These are phyloP conservation scores for Paratilapia polleni DNA, from an alignment of 2,113 vertebrate genomes.

Conservation along the genomic window DNA sequence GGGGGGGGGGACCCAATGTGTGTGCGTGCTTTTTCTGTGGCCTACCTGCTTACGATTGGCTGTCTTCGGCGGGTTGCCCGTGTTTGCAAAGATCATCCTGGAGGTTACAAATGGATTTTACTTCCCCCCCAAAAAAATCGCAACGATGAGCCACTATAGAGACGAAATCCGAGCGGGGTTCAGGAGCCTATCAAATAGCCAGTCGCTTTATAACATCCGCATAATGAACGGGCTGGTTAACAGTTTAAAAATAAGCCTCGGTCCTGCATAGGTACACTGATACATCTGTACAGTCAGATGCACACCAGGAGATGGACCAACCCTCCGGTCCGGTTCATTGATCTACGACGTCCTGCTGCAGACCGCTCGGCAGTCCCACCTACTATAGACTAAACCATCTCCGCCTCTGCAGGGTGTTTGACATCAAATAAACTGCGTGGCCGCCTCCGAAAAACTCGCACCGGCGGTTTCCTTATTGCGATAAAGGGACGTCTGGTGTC, in stretches of 20 bases:
- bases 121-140: constrained; percentile 13
- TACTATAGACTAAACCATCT: constrained; percentile 85
- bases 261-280: constrained; percentile 62
- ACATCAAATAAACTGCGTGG: constrained; percentile 18
- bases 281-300: constrained; percentile 72
- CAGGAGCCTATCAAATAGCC: constrained; percentile 25
- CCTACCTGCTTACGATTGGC: constrained; percentile 92
- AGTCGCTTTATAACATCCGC: constrained; percentile 62
- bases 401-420: constrained; percentile 50
- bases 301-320: constrained; percentile 66
- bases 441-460: not conserved
- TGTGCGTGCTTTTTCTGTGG: constrained; percentile 5
- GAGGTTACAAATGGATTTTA: constrained; percentile 62
- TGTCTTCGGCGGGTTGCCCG: constrained; percentile 87
- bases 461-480: not conserved
- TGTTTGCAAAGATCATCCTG: constrained; percentile 94
- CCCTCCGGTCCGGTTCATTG: constrained; percentile 84
- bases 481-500: not conserved
- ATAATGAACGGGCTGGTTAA: constrained; percentile 51
- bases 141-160: constrained; percentile 49
- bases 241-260: constrained; percentile 33
- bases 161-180: constrained; percentile 49
- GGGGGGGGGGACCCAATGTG: not conserved
- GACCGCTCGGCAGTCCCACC: constrained; percentile 86
- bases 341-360: constrained; percentile 84